A percentile compares a stretch with the other conserved stretches of the same genome.
phyloP scores from a whole-genome alignment of 2,888 invertebrate genomes.

The Endotricha flammealis region DNA sequence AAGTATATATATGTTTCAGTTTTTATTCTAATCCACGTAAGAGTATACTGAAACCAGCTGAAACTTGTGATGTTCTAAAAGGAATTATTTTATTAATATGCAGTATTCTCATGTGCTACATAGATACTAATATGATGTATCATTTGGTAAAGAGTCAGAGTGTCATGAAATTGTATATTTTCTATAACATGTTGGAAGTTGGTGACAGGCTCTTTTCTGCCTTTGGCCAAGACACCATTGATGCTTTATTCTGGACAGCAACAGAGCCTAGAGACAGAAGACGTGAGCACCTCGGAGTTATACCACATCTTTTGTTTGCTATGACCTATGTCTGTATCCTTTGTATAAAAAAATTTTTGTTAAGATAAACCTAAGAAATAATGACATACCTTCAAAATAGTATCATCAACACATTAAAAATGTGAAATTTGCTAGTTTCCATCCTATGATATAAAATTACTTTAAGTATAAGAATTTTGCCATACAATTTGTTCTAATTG shows the following conservation, averaged over 20 bases:
- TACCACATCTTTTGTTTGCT: slow-evolving; percentile 95
- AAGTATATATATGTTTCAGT: slow-evolving; percentile 48
- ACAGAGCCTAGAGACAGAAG: slow-evolving; percentile 93
- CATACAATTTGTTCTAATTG: too few relatives aligned
- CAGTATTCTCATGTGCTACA: slow-evolving; percentile 90
- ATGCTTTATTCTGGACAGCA: slow-evolving; percentile 99
- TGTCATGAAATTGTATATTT: slow-evolving; percentile 99
- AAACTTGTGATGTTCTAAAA: slow-evolving; percentile 97
- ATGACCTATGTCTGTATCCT: slow-evolving; percentile 97
- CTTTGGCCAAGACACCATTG: slow-evolving; percentile 98
- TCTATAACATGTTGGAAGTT: slow-evolving; percentile 99
- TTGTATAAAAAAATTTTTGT: too few relatives aligned
- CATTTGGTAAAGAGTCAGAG: slow-evolving; percentile 98
- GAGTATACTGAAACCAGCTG: slow-evolving; percentile 87
- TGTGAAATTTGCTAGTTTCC: too few relatives aligned
- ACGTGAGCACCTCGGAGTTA: slow-evolving; percentile 89
- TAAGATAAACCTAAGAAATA: too few relatives aligned
- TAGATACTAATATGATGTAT: slow-evolving; percentile 99
- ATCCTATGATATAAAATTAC: too few relatives aligned
- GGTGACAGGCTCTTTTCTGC: slow-evolving; percentile 97
- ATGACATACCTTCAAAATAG: too few relatives aligned
- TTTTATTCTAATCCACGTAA: slow-evolving; percentile 56
- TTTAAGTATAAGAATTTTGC: too few relatives aligned
- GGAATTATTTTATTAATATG: slow-evolving; percentile 91
- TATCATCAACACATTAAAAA: too few relatives aligned